A percentile compares a stretch with the other conserved stretches of the same genome.
These are phyloP conservation scores for Lutjanus erythropterus DNA, from an alignment of 2,113 vertebrate species.

Conservation along the genomic window DNA sequence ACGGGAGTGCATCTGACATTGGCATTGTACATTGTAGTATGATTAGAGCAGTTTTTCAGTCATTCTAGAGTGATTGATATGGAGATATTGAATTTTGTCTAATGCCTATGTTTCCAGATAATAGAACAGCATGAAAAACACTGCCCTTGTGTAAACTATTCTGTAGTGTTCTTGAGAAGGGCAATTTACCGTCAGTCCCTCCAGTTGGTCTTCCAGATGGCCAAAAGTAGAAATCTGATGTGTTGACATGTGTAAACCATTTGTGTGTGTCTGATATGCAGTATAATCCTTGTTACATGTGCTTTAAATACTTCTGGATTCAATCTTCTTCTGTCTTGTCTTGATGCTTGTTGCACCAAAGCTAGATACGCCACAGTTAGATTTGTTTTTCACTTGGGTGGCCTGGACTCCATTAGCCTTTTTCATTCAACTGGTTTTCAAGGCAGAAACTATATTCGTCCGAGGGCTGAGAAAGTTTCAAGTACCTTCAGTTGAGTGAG, in stretches of 20 bases:
- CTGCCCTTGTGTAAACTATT: not conserved
- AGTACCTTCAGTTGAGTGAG: constrained; percentile 37
- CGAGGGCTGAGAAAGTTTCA: constrained; percentile 20
- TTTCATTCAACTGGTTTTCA: constrained; percentile 22
- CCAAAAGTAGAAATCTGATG: not conserved
- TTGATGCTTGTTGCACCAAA: not conserved
- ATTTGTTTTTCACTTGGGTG: constrained; percentile 11
- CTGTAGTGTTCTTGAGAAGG: not conserved
- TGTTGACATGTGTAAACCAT: constrained; percentile 1
- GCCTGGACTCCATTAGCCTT: constrained; percentile 16
- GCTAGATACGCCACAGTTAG: not conserved
- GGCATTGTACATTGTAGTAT: too few species aligned
- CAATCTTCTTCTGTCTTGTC: not conserved
- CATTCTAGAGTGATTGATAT: not conserved
- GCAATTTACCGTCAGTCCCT: not conserved
- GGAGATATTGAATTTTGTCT: not conserved
- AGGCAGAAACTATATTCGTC: constrained; percentile 23
- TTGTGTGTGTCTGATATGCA: not conserved
- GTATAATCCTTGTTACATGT: not conserved
- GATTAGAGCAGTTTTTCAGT: not conserved
- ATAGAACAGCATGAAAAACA: not conserved
- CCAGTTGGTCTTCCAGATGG: not conserved
- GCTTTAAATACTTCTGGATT: not conserved
- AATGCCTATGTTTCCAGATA: not conserved
- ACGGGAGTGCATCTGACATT: too few species aligned